Evolutionary conservation across 30 jellyfish, hydroid and myxozoan species (phyloP).

Genomic region (Catostylus mosaicus): DNA sequence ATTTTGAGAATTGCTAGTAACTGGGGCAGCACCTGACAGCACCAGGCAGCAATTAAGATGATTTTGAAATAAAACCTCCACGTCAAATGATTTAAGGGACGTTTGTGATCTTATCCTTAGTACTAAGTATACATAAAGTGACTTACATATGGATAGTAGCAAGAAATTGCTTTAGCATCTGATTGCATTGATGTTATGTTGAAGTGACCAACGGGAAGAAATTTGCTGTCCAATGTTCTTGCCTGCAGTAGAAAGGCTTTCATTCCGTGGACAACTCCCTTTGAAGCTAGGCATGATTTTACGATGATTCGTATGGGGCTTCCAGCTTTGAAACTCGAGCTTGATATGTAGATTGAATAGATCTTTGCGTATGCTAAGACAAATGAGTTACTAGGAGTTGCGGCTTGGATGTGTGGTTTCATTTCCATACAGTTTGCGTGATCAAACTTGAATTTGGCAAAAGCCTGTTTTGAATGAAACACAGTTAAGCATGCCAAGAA

Average conservation of each 20-base stretch:
- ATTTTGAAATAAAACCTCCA: too few species aligned
- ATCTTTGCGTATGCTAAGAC: constrained; percentile 53
- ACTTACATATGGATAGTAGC: constrained; percentile 56
- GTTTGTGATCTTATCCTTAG: too few species aligned
- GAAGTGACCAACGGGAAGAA: constrained; percentile 40
- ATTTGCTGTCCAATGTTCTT: constrained; percentile 28
- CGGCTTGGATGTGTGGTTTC: constrained; percentile 17
- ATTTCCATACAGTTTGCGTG: constrained; percentile 56
- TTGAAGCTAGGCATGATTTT: constrained; percentile 37
- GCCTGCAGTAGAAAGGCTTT: constrained; percentile 58
- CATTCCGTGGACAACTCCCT: constrained; percentile 42
- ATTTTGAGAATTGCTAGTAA: too few species aligned
- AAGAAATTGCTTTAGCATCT: constrained; percentile 54
- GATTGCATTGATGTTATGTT: constrained; percentile 20
- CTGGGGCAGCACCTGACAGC: too few species aligned
- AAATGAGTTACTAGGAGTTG: constrained; percentile 6
- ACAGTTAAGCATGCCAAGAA: background rate
- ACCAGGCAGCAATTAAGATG: too few species aligned
- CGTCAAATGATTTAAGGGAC: too few species aligned
- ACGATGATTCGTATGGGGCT: constrained; percentile 37
- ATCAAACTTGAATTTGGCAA: constrained; percentile 10
- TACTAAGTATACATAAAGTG: too few species aligned
- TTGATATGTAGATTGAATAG: constrained; percentile 34
- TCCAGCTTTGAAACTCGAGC: constrained; percentile 46
- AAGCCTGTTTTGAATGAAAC: background rate